Base-by-base conservation (phyloP, 1,140 invertebrate species). In the Rhopalosiphum padi region DNA sequence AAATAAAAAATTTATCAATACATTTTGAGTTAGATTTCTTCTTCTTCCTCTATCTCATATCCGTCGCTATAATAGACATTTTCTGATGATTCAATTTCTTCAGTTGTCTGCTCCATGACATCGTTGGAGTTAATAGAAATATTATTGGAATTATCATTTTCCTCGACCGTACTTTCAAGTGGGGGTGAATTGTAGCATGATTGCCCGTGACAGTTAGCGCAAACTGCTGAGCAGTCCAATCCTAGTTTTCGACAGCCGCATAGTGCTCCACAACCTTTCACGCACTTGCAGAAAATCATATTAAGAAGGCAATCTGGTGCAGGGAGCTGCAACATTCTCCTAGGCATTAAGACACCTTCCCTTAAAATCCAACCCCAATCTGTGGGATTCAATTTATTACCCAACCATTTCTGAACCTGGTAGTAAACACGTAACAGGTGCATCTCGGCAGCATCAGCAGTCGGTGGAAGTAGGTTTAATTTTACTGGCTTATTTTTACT, bases 361-460 rank as follows among this genome's bases (percentile, higher is more conserved):
- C 5, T 89, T 46, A 46, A 68, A 46, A 83, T 55, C 91, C 83
- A 94, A 5, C 91, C 91, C 51, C 91, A 94, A 48, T 88, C 85
- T 90, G 35, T 37, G n/a, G 94, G 91, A 55, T 93, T 41, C 25
- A 94, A 55, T 8, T 94, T 48, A 43, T 89, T 94, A 25, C 85
- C 94, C 25, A 90, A 46, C 93, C 93, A 94, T 82, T 77, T n/a
- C 37, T 94, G 93, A n/a, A 90, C 93, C 90, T 91, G 93, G n/a
- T 77, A 48, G 55, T 94, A 94, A n/a, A 89, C 60, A 35, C 90
- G 55, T 21, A 90, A 90, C 21, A 87, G 90, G 77, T 90, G 93
- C 60, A 91, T 37, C 82, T 83, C 82, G 0, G 55, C 55, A 83
- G 35, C n/a, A 83, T 41, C 82, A 41, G 35, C 21, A 83, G n/a